Percentiles rank a stretch among this genome's conserved stretches.
Evolutionary conservation across 1,140 invertebrate genomes (phyloP).

Genomic region (Sitobion miscanthi): DNA sequence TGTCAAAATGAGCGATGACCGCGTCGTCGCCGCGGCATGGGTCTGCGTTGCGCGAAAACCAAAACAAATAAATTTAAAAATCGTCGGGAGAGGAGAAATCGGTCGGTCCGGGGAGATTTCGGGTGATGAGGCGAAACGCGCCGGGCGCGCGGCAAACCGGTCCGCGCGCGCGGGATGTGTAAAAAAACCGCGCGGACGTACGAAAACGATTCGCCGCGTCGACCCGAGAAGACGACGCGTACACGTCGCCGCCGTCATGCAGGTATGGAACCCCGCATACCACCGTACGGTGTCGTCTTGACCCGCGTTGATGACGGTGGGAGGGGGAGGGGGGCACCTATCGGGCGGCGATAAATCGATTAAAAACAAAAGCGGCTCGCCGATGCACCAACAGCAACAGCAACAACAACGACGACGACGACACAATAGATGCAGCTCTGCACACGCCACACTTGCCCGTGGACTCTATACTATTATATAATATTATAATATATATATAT

Average conservation of each 20-base stretch:
- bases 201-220: neutral
- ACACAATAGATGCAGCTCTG: neutral
- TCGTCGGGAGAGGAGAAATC: neutral
- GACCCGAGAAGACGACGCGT: neutral
- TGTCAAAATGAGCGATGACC: slow-evolving; percentile 34
- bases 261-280: no score
- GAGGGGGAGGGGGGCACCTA: neutral
- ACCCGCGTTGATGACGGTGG: neutral
- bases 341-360: slow-evolving; percentile 16
- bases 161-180: neutral
- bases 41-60: neutral
- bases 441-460: neutral
- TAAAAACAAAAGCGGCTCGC: neutral
- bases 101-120: neutral
- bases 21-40: neutral
- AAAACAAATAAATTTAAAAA: no score
- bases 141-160: slow-evolving; percentile 2
- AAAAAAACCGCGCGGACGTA: neutral
- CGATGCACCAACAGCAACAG: neutral
- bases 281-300: no score
- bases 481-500: neutral
- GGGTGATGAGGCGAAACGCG: neutral
- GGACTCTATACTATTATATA: neutral
- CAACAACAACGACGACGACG: no score
- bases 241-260: no score